Conservation (phyloP, 2,888 invertebrate genomes). For the Druceiella hillmani region DNA sequence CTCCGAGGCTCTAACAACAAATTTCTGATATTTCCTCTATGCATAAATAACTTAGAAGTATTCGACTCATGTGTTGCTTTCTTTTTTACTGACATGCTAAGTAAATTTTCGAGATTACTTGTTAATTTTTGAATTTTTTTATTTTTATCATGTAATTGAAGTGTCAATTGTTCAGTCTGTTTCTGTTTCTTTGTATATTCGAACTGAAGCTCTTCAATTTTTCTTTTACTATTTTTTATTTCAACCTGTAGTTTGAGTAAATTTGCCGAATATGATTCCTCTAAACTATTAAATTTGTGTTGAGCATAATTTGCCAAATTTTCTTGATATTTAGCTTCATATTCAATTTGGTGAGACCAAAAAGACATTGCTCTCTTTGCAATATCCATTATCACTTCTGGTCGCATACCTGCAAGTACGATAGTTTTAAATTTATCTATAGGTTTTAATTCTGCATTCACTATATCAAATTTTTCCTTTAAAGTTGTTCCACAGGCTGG, state of each 20-base stretch:
- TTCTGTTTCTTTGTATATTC: conserved; percentile 43
- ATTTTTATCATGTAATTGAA: conserved; percentile 40
- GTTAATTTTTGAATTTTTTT: conserved; percentile 46
- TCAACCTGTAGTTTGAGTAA: conserved; percentile 45
- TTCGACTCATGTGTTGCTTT: too few species aligned
- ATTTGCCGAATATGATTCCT: conserved; percentile 43
- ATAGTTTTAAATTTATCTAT: conserved; percentile 50
- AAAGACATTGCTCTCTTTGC: conserved; percentile 52
- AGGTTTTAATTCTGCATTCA: conserved; percentile 48
- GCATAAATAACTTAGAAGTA: too few species aligned
- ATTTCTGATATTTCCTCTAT: too few species aligned
- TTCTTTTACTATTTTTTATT: conserved; percentile 43
- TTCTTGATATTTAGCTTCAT: conserved; percentile 48
- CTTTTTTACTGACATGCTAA: too few species aligned
- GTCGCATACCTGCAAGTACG: conserved; percentile 48
- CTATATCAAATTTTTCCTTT: conserved; percentile 48
- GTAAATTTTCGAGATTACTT: too few species aligned
- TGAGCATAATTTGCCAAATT: conserved; percentile 42
- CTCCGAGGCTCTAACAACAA: too few species aligned
- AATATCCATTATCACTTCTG: conserved; percentile 50
- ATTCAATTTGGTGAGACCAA: conserved; percentile 51
- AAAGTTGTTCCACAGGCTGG: conserved; percentile 48
- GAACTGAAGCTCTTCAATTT: conserved; percentile 38
- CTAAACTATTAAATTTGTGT: conserved; percentile 43
- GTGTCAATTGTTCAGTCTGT: conserved; percentile 42